Percentiles rank a stretch among this genome's conserved stretches.
Conservation (phyloP, 2,888 invertebrate species). For the Drosophila nigricruria region DNA sequence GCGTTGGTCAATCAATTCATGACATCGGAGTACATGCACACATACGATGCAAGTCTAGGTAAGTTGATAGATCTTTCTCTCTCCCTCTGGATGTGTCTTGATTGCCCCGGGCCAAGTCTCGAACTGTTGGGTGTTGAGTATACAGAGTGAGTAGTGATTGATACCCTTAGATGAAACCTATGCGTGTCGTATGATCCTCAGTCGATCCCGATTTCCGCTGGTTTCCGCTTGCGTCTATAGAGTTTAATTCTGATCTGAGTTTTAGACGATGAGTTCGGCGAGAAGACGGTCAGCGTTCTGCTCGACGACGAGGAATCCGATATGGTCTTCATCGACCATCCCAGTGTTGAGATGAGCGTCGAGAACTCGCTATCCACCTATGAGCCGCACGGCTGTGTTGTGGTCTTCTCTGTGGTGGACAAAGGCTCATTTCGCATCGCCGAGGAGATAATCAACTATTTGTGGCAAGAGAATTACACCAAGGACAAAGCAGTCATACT, state of each 20-base stretch:
- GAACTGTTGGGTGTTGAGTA: constrained; percentile 4
- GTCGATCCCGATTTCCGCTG: constrained; percentile 56
- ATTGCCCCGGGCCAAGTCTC: constrained; percentile 5
- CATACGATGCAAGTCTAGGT: constrained; percentile 96
- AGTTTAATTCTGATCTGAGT: constrained; percentile 86
- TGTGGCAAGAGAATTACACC: constrained; percentile 93
- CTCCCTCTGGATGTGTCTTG: constrained; percentile 10
- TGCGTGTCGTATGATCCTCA: constrained; percentile 62
- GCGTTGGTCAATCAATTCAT: constrained; percentile 96
- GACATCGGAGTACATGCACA: constrained; percentile 98
- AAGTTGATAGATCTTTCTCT: constrained; percentile 83
- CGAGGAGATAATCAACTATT: constrained; percentile 93
- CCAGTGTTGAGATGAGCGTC: constrained; percentile 95
- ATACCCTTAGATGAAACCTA: constrained; percentile 64
- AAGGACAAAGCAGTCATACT: constrained; percentile 94
- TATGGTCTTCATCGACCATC: constrained; percentile 95
- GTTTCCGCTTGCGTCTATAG: constrained; percentile 78
- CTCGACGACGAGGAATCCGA: constrained; percentile 95
- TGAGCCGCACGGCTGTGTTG: constrained; percentile 96
- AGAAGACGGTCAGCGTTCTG: constrained; percentile 95
- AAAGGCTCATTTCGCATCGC: constrained; percentile 93
- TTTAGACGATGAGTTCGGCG: constrained; percentile 96
- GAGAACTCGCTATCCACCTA: constrained; percentile 95
- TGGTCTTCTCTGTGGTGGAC: constrained; percentile 96
- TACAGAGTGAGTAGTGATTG: constrained; percentile 58